phyloP scores from a whole-genome alignment of 2,797 vertebrate genomes.

The Hoplostethus atlanticus region DNA sequence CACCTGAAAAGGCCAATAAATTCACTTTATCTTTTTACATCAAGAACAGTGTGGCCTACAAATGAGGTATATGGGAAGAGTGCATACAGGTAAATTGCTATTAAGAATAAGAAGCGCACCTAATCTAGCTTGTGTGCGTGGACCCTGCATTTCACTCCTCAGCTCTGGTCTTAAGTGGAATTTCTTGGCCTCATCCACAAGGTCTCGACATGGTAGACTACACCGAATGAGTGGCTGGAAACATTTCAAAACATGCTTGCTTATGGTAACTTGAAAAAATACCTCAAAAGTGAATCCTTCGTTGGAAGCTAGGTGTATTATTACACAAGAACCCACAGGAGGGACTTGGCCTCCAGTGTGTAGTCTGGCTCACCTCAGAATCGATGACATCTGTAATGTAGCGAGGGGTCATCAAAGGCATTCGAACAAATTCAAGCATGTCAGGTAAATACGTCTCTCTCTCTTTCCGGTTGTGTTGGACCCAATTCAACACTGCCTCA shows the following conservation, averaged over 20 bases:
- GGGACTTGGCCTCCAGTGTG: constrained; percentile 7
- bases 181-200: constrained; percentile 99
- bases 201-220: constrained; percentile 96
- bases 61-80: background rate
- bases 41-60: constrained; percentile 27
- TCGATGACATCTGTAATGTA: constrained; percentile 99
- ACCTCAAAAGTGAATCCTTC: constrained; percentile 34
- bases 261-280: constrained; percentile 25
- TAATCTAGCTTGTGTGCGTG: constrained; percentile 94
- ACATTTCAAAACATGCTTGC: constrained; percentile 60
- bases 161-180: constrained; percentile 97
- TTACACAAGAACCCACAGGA: constrained; percentile 1
- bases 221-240: constrained; percentile 94
- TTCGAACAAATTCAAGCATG: constrained; percentile 95
- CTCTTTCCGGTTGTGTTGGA: constrained; percentile 95
- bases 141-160: constrained; percentile 98
- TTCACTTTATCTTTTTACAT: constrained; percentile 1
- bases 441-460: constrained; percentile 92
- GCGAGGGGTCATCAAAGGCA: constrained; percentile 96
- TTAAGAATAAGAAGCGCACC: constrained; percentile 64
- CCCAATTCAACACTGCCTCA: constrained; percentile 97
- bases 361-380: constrained; percentile 88
- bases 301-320: constrained; percentile 12
- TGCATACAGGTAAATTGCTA: background rate
- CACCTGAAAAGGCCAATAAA: constrained; percentile 83